These are phyloP conservation scores for Clarias macrocephalus DNA, from an alignment of 2,113 vertebrate genomes.

Conservation along the genomic window DNA sequence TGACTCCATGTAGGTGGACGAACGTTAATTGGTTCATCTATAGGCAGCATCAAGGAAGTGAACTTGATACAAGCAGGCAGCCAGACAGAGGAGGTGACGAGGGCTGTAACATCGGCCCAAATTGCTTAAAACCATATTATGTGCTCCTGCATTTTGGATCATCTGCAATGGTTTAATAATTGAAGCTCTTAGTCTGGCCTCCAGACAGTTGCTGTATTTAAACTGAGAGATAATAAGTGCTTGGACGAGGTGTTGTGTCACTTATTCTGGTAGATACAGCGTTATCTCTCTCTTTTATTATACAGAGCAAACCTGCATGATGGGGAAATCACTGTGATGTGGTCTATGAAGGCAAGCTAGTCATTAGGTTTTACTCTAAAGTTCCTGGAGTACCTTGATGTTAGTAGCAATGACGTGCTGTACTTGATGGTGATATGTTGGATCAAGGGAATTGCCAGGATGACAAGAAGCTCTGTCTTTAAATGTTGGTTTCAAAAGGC, in stretches of 20 bases:
- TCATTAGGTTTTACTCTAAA: conserved; percentile 15
- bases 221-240: neutral
- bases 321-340: conserved; percentile 1
- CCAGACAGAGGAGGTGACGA: neutral
- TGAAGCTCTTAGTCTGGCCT: neutral
- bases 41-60: neutral
- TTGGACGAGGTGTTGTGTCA: neutral
- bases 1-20: conserved; percentile 8
- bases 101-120: neutral
- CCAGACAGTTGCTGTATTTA: conserved; percentile 4
- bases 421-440: conserved; percentile 17
- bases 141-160: conserved; percentile 3
- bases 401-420: conserved; percentile 1
- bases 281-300: conserved; percentile 8
- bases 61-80: neutral
- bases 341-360: neutral
- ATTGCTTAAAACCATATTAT: conserved; percentile 14
- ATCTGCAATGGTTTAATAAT: conserved; percentile 1
- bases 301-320: conserved; percentile 5
- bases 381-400: neutral
- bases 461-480: conserved; percentile 16
- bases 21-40: conserved; percentile 10
- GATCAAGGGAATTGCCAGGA: conserved; percentile 12
- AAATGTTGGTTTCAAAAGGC: conserved; percentile 23
- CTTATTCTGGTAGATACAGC: neutral